These are phyloP conservation scores for Rhadina sibilatrix DNA, from an alignment of 2,113 vertebrate genomes.

Conservation along the genomic window DNA sequence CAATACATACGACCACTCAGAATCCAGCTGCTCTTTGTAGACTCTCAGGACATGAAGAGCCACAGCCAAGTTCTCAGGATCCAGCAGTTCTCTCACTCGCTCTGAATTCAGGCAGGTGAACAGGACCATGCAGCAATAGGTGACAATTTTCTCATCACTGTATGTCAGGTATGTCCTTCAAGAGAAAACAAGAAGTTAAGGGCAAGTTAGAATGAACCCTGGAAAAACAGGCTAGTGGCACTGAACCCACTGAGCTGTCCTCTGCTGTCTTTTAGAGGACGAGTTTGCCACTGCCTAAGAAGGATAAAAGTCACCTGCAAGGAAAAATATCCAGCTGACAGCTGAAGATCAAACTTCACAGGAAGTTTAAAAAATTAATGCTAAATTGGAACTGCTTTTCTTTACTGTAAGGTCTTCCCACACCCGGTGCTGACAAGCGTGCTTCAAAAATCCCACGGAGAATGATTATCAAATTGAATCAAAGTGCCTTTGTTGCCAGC, in stretches of 20 bases:
- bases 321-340: neutral
- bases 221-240: neutral
- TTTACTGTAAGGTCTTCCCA: neutral
- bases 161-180: conserved; percentile 77
- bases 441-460: neutral
- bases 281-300: neutral
- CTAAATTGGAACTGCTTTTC: neutral
- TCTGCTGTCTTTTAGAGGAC: neutral
- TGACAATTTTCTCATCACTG: conserved; percentile 81
- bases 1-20: conserved; percentile 90
- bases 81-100: conserved; percentile 77
- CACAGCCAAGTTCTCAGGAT: conserved; percentile 74
- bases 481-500: neutral
- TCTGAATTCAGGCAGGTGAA: conserved; percentile 85
- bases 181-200: neutral
- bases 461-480: neutral
- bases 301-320: neutral
- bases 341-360: neutral
- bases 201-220: neutral
- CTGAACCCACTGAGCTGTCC: neutral
- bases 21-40: conserved; percentile 79
- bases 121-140: conserved; percentile 88
- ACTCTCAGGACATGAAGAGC: conserved; percentile 78
- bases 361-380: neutral
- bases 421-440: neutral